Conservation (phyloP, 1,140 invertebrate genomes). For the Chironomus tepperi region DNA sequence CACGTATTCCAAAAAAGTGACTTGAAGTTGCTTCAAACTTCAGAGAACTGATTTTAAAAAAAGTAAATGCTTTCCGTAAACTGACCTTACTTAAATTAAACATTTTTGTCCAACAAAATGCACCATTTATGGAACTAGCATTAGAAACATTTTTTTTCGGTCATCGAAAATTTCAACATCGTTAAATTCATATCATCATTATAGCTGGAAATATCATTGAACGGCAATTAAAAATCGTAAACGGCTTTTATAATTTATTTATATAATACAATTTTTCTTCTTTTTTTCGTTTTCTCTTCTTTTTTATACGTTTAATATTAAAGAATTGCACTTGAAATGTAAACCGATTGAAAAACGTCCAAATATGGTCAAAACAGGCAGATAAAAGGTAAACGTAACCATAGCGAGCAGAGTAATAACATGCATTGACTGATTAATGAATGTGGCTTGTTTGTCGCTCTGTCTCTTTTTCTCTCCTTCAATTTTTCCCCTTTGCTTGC, state of each 20-base stretch:
- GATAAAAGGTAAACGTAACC: slow-evolving; percentile 11
- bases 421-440: slow-evolving; percentile 22
- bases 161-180: too few relatives aligned
- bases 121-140: too few relatives aligned
- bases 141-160: too few relatives aligned
- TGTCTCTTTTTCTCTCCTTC: not conserved
- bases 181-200: not conserved
- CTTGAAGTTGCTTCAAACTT: too few relatives aligned
- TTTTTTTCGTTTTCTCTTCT: too few relatives aligned
- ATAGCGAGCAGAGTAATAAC: not conserved
- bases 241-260: slow-evolving; percentile 14
- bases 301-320: not conserved
- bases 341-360: slow-evolving; percentile 17
- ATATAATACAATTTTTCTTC: not conserved
- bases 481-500: not conserved
- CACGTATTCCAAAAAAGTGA: too few relatives aligned
- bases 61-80: too few relatives aligned
- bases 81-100: too few relatives aligned
- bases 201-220: not conserved
- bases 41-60: too few relatives aligned
- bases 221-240: not conserved
- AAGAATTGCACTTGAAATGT: slow-evolving; percentile 20
- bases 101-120: too few relatives aligned
- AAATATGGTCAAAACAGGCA: slow-evolving; percentile 6
- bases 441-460: not conserved